Conservation (phyloP, 2,113 vertebrate genomes). For the Rostratula benghalensis region DNA sequence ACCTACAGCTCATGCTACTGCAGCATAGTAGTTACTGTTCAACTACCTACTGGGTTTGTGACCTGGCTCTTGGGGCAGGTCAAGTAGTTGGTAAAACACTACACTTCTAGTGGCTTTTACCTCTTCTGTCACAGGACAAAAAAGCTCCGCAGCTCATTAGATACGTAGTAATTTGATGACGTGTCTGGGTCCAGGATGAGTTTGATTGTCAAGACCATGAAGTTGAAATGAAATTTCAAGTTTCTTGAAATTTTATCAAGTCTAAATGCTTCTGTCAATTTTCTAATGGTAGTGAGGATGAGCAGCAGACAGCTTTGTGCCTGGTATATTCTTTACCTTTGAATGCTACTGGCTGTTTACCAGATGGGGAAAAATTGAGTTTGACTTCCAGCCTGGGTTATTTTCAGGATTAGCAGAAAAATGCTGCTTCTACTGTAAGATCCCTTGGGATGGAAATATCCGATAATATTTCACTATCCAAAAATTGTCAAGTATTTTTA, state of each 20-base stretch:
- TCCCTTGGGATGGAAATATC: neutral
- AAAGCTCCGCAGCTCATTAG: neutral
- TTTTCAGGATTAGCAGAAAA: neutral
- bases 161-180: neutral
- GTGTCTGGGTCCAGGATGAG: neutral
- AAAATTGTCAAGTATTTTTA: neutral
- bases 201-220: neutral
- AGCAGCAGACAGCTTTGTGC: neutral
- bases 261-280: neutral
- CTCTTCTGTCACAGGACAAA: neutral
- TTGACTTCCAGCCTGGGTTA: neutral
- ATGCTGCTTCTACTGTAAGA: neutral
- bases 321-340: neutral
- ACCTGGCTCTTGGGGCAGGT: neutral
- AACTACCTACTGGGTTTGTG: neutral
- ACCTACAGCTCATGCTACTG: neutral
- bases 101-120: neutral
- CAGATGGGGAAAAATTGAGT: neutral
- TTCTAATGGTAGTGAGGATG: neutral
- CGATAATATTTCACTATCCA: neutral
- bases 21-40: neutral
- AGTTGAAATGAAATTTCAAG: too few species aligned
- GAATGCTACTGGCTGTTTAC: neutral
- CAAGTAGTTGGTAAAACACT: neutral
- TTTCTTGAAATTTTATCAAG: neutral